Conservation (phyloP, 2,797 vertebrate genomes). For the Amazonetta brasiliensis region DNA sequence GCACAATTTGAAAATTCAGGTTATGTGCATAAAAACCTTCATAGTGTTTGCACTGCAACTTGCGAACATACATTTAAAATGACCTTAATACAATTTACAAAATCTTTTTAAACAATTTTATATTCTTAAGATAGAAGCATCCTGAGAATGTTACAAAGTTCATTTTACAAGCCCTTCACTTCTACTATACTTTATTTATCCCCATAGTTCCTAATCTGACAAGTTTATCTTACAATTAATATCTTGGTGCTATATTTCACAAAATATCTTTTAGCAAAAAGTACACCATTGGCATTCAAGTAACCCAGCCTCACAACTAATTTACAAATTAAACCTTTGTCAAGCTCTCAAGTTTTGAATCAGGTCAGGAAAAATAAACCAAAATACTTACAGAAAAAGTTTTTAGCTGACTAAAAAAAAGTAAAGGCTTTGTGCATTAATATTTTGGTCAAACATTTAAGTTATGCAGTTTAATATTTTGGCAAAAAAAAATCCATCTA, state of each 20-base stretch:
- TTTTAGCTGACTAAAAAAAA: slow-evolving; percentile 61
- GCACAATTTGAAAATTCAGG: slow-evolving; percentile 74
- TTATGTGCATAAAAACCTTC: slow-evolving; percentile 74
- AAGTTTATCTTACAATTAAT: slow-evolving; percentile 76
- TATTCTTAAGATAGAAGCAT: slow-evolving; percentile 81
- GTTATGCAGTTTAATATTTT: slow-evolving; percentile 75
- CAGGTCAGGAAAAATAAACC: slow-evolving; percentile 65
- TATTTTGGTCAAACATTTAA: slow-evolving; percentile 79
- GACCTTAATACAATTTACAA: slow-evolving; percentile 81
- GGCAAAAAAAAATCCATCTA: slow-evolving; percentile 73
- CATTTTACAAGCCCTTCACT: slow-evolving; percentile 80
- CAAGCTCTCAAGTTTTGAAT: slow-evolving; percentile 62
- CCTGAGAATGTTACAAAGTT: slow-evolving; percentile 85
- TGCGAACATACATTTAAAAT: slow-evolving; percentile 76
- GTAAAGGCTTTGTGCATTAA: slow-evolving; percentile 77
- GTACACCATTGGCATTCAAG: slow-evolving; percentile 72
- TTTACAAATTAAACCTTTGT: slow-evolving; percentile 75
- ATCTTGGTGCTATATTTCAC: slow-evolving; percentile 70
- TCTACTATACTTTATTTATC: slow-evolving; percentile 79
- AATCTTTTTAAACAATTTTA: slow-evolving; percentile 76
- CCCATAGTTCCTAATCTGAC: slow-evolving; percentile 72
- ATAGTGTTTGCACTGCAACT: slow-evolving; percentile 73
- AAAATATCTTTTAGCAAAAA: slow-evolving; percentile 81
- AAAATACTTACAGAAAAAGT: slow-evolving; percentile 71
- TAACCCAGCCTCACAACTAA: slow-evolving; percentile 65